Conservation (phyloP, 2,797 vertebrate genomes). For the Liasis olivaceus region DNA sequence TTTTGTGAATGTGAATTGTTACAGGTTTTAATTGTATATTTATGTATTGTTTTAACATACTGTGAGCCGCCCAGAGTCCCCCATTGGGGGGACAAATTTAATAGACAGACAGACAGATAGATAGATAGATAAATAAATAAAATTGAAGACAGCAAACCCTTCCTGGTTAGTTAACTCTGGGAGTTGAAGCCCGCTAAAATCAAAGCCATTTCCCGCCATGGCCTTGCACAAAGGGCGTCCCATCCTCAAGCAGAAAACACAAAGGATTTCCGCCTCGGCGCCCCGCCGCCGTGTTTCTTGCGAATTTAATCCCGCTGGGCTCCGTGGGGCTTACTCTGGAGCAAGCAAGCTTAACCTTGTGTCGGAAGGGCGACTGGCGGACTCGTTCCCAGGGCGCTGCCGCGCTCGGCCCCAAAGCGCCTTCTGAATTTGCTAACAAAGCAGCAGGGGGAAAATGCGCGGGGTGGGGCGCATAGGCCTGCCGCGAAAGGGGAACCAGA, state of each 20-base stretch:
- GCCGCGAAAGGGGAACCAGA: not conserved
- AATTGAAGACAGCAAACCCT: not conserved
- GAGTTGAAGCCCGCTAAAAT: not conserved
- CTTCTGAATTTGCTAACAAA: not conserved
- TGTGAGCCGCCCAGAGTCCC: too few relatives aligned
- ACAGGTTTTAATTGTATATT: too few relatives aligned
- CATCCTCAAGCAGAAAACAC: not conserved
- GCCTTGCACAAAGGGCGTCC: not conserved
- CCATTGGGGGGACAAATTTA: too few relatives aligned
- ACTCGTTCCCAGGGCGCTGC: not conserved
- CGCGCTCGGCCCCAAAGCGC: not conserved
- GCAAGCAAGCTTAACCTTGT: not conserved
- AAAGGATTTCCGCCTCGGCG: not conserved
- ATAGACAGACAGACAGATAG: too few relatives aligned
- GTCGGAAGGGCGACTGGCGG: not conserved
- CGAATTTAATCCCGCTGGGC: not conserved
- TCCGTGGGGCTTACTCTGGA: not conserved
- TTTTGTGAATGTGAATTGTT: too few relatives aligned
- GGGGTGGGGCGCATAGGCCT: not conserved
- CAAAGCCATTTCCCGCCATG: not conserved
- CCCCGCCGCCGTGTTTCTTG: not conserved
- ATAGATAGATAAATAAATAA: too few relatives aligned
- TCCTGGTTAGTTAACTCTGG: not conserved
- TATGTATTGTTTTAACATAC: too few relatives aligned
- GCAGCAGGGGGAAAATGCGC: not conserved